Evolutionary conservation across 2,797 vertebrate species (phyloP), one percentile per base, ranked within the genome.

Genomic region (Strix occidentalis): DNA sequence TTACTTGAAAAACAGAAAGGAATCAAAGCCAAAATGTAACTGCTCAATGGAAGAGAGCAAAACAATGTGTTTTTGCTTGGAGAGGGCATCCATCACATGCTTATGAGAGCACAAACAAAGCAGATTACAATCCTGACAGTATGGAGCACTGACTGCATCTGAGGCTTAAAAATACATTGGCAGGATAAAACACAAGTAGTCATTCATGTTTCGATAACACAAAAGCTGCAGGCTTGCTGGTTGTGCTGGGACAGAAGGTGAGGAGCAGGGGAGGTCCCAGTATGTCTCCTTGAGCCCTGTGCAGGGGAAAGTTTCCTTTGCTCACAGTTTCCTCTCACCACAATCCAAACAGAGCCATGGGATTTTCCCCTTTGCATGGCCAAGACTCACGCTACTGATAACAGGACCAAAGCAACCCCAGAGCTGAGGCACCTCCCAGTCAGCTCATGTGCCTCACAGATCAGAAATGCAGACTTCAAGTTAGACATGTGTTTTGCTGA

Each of bases 231-330:
- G 57, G 18, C 16, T 74, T n/a, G n/a, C 66, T 94, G 54, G 16
- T 60, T 91, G 74, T 4, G 5, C 33, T 1, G 0, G 48, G 7
- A 25, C 0, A 0, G 31, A 51, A 11, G 14, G 12, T 0, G 0
- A 71, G 57, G 41, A 68, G 20, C n/a, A 63, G 7, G 16, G 19
- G 50, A 74, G 26, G 24, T 43, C 29, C 79, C 35, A 46, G 8
- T 3, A 2, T 0, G 3, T 33, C 9, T 77, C 61, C 11, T 45
- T 16, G 4, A 10, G 4, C 23, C 29, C 39, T 0, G 0, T 1
- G 0, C 39, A 45, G 1, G 6, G 33, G 33, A 54, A 95, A 16
- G n/a, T 92, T 91, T 92, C 20, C 1, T 93, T 89, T 78, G 71
- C 37, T 79, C 77, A 70, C 45, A 48, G 81, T 83, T 97, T 93